Conservation (phyloP, 1,140 invertebrate genomes). For the Elysia chlorotica region DNA sequence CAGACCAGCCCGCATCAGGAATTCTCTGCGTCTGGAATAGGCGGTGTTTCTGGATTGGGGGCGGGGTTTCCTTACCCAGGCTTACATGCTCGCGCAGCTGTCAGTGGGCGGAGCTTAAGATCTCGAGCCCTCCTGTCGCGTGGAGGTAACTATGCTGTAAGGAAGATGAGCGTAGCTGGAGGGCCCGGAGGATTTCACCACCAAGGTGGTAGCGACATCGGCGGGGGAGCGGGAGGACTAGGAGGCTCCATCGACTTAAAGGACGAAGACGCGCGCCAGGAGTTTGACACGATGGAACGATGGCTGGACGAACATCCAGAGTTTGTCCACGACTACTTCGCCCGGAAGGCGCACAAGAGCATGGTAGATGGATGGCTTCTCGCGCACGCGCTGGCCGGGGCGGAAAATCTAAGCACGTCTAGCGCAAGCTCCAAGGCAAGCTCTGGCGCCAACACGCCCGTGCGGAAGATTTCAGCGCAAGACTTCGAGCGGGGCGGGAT, state of each 20-base stretch:
- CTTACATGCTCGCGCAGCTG: no score
- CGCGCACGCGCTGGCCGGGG: slow-evolving; percentile 72
- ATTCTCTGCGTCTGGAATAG: no score
- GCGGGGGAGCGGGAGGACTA: not conserved
- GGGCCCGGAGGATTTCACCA: not conserved
- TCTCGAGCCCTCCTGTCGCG: not conserved
- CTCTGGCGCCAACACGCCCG: slow-evolving; percentile 69
- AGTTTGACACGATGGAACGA: slow-evolving; percentile 54
- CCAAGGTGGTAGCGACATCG: not conserved
- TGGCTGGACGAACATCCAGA: slow-evolving; percentile 97
- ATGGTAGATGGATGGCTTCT: slow-evolving; percentile 88
- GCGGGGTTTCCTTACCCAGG: no score
- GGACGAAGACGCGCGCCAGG: slow-evolving; percentile 32
- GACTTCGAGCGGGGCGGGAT: slow-evolving; percentile 91
- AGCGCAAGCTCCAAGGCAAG: slow-evolving; percentile 55
- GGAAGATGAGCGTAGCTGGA: slow-evolving; percentile 2
- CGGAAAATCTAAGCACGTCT: slow-evolving; percentile 61
- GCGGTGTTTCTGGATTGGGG: no score
- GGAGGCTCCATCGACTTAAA: slow-evolving; percentile 8
- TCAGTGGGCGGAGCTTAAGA: no score
- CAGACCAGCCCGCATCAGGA: no score
- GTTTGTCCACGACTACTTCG: slow-evolving; percentile 93
- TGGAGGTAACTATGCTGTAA: slow-evolving; percentile 1
- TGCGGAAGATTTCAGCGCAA: slow-evolving; percentile 93
- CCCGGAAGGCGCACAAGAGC: slow-evolving; percentile 89